Evolutionary conservation across 2,113 vertebrate species (phyloP).

Genomic region (Triplophysa tibetana): DNA sequence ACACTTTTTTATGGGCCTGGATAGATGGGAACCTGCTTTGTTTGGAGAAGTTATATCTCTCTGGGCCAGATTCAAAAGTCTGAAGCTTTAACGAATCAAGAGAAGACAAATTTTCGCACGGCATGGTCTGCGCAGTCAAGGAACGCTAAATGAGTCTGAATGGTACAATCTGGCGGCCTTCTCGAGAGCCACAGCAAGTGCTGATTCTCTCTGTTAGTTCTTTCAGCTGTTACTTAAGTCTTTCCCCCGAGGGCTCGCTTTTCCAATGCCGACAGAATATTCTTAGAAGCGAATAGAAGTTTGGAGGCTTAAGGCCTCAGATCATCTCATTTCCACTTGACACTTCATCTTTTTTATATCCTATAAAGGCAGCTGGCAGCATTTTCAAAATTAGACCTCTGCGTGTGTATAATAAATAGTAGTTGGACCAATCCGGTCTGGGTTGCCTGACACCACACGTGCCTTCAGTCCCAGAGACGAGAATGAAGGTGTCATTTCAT

Average conservation of each 20-base stretch:
- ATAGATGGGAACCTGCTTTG: slow-evolving; percentile 35
- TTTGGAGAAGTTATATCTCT: slow-evolving; percentile 39
- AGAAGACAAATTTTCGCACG: slow-evolving; percentile 18
- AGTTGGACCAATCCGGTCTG: not conserved
- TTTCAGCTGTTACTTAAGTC: slow-evolving; percentile 51
- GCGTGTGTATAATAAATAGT: slow-evolving; percentile 1
- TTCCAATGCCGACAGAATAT: slow-evolving; percentile 47
- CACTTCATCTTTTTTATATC: slow-evolving; percentile 40
- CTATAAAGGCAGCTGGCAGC: slow-evolving; percentile 1
- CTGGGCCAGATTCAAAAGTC: slow-evolving; percentile 17
- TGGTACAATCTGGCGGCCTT: slow-evolving; percentile 37
- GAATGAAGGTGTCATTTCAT: slow-evolving; percentile 3
- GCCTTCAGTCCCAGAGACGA: not conserved
- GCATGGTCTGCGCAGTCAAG: slow-evolving; percentile 27
- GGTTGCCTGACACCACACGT: not conserved
- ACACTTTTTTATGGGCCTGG: slow-evolving; percentile 36
- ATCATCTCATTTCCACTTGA: slow-evolving; percentile 50
- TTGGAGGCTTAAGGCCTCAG: slow-evolving; percentile 44
- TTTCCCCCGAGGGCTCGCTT: slow-evolving; percentile 28
- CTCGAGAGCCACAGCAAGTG: slow-evolving; percentile 37
- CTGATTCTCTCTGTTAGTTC: slow-evolving; percentile 43
- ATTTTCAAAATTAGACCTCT: slow-evolving; percentile 26
- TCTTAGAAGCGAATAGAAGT: slow-evolving; percentile 35
- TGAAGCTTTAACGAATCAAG: slow-evolving; percentile 33
- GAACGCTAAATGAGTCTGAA: slow-evolving; percentile 43